Percentiles rank a stretch among this genome's conserved stretches.
Evolutionary conservation across 2,113 vertebrate species (phyloP).

Genomic region (Salvelinus fontinalis): DNA sequence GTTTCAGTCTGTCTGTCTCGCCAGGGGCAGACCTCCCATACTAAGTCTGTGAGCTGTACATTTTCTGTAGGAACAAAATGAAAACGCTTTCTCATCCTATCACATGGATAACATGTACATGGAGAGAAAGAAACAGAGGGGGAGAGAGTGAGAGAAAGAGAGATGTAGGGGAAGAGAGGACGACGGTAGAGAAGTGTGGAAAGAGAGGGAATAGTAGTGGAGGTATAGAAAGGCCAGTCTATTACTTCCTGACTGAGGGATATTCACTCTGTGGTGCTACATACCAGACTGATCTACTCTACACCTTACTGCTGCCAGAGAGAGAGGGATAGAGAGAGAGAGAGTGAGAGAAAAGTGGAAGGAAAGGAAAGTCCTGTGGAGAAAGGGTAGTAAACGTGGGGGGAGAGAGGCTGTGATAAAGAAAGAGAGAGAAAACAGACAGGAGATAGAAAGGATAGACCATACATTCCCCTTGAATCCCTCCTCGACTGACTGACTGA

Average conservation of each 20-base stretch:
- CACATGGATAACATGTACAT: not conserved
- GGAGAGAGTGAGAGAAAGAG: not conserved
- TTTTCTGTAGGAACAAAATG: constrained; percentile 2
- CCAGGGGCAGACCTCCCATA: not conserved
- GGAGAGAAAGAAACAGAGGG: not conserved
- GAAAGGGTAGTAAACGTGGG: not conserved
- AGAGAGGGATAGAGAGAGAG: not conserved
- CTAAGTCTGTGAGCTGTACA: constrained; percentile 11
- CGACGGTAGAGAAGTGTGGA: not conserved
- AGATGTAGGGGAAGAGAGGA: not conserved
- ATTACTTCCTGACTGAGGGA: constrained; percentile 46
- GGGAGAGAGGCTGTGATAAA: not conserved
- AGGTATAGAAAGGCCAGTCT: constrained; percentile 44
- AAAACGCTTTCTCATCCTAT: not conserved
- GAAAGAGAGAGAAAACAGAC: not conserved
- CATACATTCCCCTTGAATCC: constrained; percentile 3
- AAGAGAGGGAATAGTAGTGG: not conserved
- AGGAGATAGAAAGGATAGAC: not conserved
- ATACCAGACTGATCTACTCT: constrained; percentile 34
- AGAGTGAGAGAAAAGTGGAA: not conserved
- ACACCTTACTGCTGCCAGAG: not conserved
- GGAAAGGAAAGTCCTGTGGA: not conserved
- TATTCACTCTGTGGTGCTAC: constrained; percentile 39
- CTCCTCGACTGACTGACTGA: not conserved
- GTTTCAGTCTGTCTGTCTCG: not conserved